These are phyloP conservation scores for Anarhynchus alexandrinus DNA, from an alignment of 2,113 vertebrate genomes.

Conservation along the genomic window DNA sequence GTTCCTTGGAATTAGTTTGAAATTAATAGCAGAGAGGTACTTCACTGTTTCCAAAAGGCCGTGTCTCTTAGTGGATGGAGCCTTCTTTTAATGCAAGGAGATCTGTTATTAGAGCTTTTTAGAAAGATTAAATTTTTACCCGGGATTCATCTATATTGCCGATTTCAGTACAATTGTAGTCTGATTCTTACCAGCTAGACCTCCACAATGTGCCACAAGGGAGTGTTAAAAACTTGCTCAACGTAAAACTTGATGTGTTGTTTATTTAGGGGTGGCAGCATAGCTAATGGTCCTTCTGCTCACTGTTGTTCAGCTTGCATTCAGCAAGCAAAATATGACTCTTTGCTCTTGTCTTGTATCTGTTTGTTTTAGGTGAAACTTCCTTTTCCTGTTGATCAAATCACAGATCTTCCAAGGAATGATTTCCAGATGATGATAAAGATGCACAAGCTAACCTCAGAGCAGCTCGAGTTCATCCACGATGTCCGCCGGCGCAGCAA, in stretches of 20 bases:
- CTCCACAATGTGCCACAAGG: neutral
- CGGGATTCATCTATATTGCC: neutral
- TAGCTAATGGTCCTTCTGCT: neutral
- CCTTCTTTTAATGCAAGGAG: neutral
- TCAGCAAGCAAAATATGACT: neutral
- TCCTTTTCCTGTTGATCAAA: slow-evolving; percentile 98
- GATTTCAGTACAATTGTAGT: neutral
- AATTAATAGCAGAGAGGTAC: neutral
- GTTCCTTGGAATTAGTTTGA: neutral
- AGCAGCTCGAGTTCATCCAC: slow-evolving; percentile 98
- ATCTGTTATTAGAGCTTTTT: neutral
- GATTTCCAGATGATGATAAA: slow-evolving; percentile 99
- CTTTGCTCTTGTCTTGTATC: slow-evolving; percentile 15
- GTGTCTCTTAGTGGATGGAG: neutral
- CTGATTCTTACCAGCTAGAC: neutral
- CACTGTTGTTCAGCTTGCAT: neutral
- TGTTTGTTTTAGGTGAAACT: slow-evolving; percentile 89
- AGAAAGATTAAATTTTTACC: neutral
- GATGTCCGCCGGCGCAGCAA: slow-evolving; percentile 95
- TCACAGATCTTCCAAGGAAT: slow-evolving; percentile 99
- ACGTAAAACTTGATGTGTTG: neutral
- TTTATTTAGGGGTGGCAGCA: neutral
- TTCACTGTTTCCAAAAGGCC: neutral
- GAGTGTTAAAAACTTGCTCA: neutral
- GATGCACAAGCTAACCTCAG: slow-evolving; percentile 99